These are phyloP conservation scores for Laticauda colubrina DNA, from an alignment of 2,113 vertebrate genomes.

Conservation along the genomic window DNA sequence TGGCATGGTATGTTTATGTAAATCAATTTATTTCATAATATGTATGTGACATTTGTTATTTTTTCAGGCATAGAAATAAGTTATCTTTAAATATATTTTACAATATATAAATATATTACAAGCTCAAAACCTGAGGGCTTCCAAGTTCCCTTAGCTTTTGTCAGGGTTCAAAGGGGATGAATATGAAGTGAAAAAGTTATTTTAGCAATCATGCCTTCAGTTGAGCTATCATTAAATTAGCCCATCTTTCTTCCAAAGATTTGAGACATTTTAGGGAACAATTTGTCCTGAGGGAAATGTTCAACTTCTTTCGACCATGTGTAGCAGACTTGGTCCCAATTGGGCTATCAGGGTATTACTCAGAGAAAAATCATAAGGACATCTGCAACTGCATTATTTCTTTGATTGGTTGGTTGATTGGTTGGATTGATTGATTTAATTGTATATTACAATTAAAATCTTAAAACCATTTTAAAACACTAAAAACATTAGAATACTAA, in stretches of 20 bases:
- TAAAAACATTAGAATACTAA: too few species aligned
- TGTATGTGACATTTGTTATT: background rate
- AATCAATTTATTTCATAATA: background rate
- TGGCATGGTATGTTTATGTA: background rate
- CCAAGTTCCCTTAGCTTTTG: background rate
- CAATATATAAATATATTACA: background rate
- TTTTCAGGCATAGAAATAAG: background rate
- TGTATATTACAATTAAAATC: too few species aligned
- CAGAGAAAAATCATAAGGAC: background rate
- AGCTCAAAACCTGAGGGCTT: background rate
- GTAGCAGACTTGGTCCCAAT: background rate
- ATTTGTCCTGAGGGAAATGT: background rate
- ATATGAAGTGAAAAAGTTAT: background rate
- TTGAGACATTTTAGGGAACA: background rate
- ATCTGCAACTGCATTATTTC: background rate
- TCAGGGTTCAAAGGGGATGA: background rate
- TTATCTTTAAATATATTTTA: background rate
- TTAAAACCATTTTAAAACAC: too few species aligned
- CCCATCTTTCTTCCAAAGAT: background rate
- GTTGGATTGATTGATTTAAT: too few species aligned
- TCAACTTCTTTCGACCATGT: background rate
- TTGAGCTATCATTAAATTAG: background rate
- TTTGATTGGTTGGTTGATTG: background rate
- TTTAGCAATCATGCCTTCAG: background rate
- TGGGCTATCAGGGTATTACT: background rate